These are phyloP conservation scores for Vireo altiloquus DNA, from an alignment of 2,113 vertebrate species.

Conservation along the genomic window DNA sequence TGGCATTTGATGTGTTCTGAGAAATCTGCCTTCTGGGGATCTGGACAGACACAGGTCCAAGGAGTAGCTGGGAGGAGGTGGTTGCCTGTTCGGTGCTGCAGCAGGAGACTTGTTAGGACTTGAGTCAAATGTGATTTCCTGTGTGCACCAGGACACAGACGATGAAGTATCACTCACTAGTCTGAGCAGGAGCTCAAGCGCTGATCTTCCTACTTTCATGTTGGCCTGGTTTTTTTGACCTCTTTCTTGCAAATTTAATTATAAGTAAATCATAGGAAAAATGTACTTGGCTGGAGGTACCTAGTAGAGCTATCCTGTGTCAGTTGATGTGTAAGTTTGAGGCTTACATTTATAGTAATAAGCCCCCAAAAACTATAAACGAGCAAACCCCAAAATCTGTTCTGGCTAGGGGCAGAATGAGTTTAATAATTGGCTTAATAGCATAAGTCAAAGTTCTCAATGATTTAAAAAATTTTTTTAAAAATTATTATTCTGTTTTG, in stretches of 20 bases:
- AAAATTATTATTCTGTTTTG: background rate
- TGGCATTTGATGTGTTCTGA: background rate
- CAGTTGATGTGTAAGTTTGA: background rate
- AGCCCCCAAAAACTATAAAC: background rate
- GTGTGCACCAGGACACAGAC: rapidly evolving
- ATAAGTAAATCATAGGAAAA: background rate
- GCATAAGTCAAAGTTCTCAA: background rate
- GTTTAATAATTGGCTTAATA: background rate
- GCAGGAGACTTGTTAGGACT: background rate
- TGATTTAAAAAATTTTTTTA: no score
- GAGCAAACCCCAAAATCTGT: background rate
- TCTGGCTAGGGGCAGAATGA: background rate
- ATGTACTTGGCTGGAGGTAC: background rate
- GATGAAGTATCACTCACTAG: rapidly evolving
- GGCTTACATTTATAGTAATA: background rate
- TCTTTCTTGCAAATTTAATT: background rate
- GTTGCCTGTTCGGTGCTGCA: rapidly evolving
- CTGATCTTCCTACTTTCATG: background rate
- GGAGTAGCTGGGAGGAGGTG: background rate
- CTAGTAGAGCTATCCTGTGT: background rate
- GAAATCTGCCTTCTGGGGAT: background rate
- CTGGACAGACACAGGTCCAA: background rate
- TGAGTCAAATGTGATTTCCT: background rate
- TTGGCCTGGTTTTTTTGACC: background rate
- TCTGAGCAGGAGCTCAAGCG: background rate